Conservation (phyloP, 2,888 invertebrate species). For the Tribolium freemani region DNA sequence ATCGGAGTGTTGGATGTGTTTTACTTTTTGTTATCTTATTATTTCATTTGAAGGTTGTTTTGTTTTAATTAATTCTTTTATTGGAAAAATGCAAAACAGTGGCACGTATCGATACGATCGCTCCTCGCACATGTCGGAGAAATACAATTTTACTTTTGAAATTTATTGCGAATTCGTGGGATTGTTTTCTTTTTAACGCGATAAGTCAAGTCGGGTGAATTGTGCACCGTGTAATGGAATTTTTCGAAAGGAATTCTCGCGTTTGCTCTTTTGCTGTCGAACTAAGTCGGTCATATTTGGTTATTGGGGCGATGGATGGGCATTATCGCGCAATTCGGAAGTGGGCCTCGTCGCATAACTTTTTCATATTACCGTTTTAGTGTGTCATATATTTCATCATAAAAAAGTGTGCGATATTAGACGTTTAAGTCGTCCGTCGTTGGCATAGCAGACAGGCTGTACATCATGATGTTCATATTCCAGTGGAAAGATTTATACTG, state of each 20-base stretch:
- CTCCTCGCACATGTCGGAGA: conserved; percentile 36
- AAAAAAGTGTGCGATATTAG: conserved; percentile 52
- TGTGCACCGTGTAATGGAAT: conserved; percentile 25
- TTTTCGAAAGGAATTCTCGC: conserved; percentile 23
- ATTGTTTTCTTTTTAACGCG: conserved; percentile 38
- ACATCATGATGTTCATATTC: conserved; percentile 62
- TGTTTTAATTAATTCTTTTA: conserved; percentile 32
- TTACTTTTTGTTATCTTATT: conserved; percentile 22
- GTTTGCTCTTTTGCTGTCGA: conserved; percentile 1
- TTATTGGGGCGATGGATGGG: conserved; percentile 20
- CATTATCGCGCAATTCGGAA: conserved; percentile 31
- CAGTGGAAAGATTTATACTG: conserved; percentile 58
- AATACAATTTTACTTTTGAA: conserved; percentile 51
- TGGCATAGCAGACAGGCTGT: conserved; percentile 52
- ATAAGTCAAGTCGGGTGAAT: conserved; percentile 29
- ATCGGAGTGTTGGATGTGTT: conserved; percentile 3
- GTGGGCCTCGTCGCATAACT: conserved; percentile 19
- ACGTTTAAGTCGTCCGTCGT: conserved; percentile 52
- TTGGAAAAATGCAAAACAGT: neutral
- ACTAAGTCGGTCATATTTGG: conserved; percentile 5
- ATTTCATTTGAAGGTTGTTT: conserved; percentile 27
- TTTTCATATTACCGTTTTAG: conserved; percentile 40
- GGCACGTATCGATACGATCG: conserved; percentile 40
- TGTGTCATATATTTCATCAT: conserved; percentile 44
- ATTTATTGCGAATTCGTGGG: conserved; percentile 48